Evolutionary conservation across 1,140 invertebrate genomes (phyloP), one percentile per base, ranked within the genome.

Genomic region (Tetramorium parvispinum): DNA sequence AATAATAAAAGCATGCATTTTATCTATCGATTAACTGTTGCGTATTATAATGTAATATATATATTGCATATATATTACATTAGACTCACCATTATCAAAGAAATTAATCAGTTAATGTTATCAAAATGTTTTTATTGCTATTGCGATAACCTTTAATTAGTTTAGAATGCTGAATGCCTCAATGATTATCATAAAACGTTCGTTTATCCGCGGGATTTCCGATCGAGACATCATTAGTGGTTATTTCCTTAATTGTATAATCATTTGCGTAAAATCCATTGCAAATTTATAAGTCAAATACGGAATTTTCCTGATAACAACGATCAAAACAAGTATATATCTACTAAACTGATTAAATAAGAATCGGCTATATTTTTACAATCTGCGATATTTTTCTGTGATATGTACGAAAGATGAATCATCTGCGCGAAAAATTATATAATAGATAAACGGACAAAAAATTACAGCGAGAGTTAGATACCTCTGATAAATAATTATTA

Each of bases 401-500:
- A 78, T 57, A 27, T 7, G 27, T n/a, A 27, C 3, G 37, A 70
- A 75, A 86, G n/a, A 13, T 82, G 4, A 18, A 51, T 71, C 5
- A 10, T n/a, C 11, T 11, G 32, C 1, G 13, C 18, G 1, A 68
- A 57, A 51, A 88, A 85, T 87, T 85, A 78, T 88, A 70, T 78
- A 21, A 53, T 32, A 21, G 6, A 75, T n/a, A 65, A 65, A 43
- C 21, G 5, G 37, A 40, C 16, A 40, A 65, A 40, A 65, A 43
- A 21, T 24, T 27, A 73, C 5, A 49, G 13, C 27, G 32, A 65
- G 46, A 65, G 53, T 61, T 81, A 88, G 57, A 88, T 53, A 40
- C 51, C 71, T n/a, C 70, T 87, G 32, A 88, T 76, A 43, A 82
- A 89, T 89, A 46, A 7, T 5, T 68, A 89, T 6, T 53, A 53